phyloP scores from a whole-genome alignment of 1,140 invertebrate species.

The Drosophila athabasca region DNA sequence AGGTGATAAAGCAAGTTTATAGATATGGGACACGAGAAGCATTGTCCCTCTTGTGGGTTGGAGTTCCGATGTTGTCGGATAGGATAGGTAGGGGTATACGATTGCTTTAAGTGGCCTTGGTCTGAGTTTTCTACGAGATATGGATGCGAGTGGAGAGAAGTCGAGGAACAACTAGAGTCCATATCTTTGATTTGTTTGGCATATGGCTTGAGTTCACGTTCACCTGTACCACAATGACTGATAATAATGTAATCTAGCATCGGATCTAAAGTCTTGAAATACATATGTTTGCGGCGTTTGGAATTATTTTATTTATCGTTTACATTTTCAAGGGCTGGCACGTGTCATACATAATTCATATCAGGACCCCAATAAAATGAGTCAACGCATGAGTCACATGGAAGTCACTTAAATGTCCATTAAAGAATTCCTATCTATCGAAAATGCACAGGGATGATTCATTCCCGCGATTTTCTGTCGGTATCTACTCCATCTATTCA shows the following conservation, averaged over 20 bases:
- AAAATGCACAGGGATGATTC: conserved; percentile 12
- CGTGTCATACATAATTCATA: conserved; percentile 25
- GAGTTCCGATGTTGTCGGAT: conserved; percentile 6
- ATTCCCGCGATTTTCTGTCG: neutral
- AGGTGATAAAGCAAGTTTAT: conserved; percentile 15
- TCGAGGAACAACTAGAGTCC: neutral
- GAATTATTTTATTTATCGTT: too few species aligned
- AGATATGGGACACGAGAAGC: conserved; percentile 33
- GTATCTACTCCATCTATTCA: too few species aligned
- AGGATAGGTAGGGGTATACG: neutral
- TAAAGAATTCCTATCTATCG: conserved; percentile 19
- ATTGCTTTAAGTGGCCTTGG: neutral
- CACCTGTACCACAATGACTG: too few species aligned
- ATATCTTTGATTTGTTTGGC: too few species aligned
- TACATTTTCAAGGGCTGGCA: conserved; percentile 1
- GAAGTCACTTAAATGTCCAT: conserved; percentile 16
- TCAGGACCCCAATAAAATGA: conserved; percentile 45
- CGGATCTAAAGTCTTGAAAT: too few species aligned
- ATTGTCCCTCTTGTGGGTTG: conserved; percentile 13
- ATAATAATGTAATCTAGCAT: too few species aligned
- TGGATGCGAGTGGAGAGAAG: neutral
- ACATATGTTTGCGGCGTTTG: too few species aligned
- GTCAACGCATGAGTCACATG: conserved; percentile 22
- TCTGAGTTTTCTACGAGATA: conserved; percentile 1
- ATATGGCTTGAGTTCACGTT: too few species aligned